Evolutionary conservation across 2,888 invertebrate genomes (phyloP).

Genomic region (Ariolimax columbianus): DNA sequence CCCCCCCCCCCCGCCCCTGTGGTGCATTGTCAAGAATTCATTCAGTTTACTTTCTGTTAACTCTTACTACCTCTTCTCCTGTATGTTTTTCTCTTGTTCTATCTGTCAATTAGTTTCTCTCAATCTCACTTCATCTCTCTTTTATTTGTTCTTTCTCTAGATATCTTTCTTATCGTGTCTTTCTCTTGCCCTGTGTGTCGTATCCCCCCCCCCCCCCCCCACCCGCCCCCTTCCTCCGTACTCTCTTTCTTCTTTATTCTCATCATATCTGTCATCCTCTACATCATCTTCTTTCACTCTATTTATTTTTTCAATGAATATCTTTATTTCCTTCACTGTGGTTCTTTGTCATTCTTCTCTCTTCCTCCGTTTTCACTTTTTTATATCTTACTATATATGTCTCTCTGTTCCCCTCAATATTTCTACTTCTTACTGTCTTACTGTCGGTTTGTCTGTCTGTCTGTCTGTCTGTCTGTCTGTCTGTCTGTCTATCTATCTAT

Average conservation of each 20-base stretch:
- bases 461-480: not conserved
- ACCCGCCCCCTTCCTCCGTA: not conserved
- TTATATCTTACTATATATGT: no score
- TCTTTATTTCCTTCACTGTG: not conserved
- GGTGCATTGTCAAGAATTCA: no score
- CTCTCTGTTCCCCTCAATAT: no score
- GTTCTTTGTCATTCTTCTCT: not conserved
- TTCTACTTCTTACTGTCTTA: no score
- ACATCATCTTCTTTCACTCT: not conserved
- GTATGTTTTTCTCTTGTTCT: not conserved
- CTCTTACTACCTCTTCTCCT: not conserved
- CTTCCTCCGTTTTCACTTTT: not conserved
- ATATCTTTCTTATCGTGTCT: not conserved
- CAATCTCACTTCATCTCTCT: not conserved
- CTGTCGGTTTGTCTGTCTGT: not conserved
- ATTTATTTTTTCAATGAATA: not conserved
- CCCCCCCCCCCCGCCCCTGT: no score
- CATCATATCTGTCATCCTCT: not conserved
- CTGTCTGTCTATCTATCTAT: no score
- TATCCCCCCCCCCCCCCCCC: not conserved
- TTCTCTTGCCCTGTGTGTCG: not conserved
- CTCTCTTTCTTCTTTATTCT: not conserved
- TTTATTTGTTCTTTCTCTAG: not conserved
- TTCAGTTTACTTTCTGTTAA: no score
- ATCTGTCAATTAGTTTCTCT: no score